These are phyloP conservation scores for Tragelaphus buxtoni DNA, from an alignment of 2,113 vertebrate genomes.

Conservation along the genomic window DNA sequence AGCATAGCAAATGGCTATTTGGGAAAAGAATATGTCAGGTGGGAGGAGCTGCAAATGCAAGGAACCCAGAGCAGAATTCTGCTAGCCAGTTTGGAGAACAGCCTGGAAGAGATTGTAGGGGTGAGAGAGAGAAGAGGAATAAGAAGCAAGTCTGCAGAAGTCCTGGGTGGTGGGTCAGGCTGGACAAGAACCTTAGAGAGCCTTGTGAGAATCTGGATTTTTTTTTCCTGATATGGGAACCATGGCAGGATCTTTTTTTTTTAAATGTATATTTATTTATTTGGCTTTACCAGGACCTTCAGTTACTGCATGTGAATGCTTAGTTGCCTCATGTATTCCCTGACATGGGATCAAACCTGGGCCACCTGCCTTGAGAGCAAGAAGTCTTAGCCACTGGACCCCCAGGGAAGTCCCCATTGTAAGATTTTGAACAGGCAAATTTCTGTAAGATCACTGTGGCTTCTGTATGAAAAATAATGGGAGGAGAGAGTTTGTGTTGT, in stretches of 20 bases:
- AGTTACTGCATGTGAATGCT: neutral
- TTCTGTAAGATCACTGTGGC: neutral
- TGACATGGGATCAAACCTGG: neutral
- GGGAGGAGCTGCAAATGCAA: neutral
- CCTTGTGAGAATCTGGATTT: neutral
- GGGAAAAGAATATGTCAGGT: neutral
- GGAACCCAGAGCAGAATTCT: neutral
- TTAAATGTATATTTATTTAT: neutral
- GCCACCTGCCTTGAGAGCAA: neutral
- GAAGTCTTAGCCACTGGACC: neutral
- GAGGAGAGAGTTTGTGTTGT: neutral
- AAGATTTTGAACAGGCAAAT: neutral
- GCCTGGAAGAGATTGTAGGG: neutral
- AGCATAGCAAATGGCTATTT: neutral
- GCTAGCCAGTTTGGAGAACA: neutral
- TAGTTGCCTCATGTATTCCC: neutral
- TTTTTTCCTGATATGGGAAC: neutral
- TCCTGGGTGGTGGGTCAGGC: fast-evolving
- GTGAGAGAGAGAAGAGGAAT: neutral
- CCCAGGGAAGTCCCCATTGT: neutral
- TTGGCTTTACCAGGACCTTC: neutral
- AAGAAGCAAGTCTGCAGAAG: neutral
- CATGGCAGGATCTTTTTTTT: neutral
- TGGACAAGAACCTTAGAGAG: neutral
- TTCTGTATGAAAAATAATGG: neutral